Percentiles rank a stretch among this genome's conserved stretches.
phyloP scores from a whole-genome alignment of 2,888 invertebrate genomes.

The Celastrina argiolus region DNA sequence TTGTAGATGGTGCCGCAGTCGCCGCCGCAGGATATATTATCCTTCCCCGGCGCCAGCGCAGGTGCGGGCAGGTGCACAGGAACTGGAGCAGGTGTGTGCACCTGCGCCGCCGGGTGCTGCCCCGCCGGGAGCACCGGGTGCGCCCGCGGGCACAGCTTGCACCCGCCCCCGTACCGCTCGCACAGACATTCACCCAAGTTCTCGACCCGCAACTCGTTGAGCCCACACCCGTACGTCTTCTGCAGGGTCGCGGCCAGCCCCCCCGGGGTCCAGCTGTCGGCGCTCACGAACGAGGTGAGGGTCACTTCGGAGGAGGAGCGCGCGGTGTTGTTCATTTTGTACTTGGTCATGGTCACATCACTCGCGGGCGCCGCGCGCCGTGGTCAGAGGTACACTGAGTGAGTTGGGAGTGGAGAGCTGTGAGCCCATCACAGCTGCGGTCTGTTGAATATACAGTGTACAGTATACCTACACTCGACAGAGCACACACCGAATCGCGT shows the following conservation, averaged over 20 bases:
- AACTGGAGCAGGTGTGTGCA: slow-evolving; percentile 38
- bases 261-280: slow-evolving; percentile 43
- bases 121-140: slow-evolving; percentile 47
- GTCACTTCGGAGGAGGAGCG: slow-evolving; percentile 64
- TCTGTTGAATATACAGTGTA: no score
- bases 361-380: slow-evolving; percentile 1
- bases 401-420: no score
- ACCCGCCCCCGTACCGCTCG: slow-evolving; percentile 68
- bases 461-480: no score
- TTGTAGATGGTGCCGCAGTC: slow-evolving; percentile 50
- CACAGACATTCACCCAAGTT: slow-evolving; percentile 63
- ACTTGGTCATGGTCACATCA: slow-evolving; percentile 66
- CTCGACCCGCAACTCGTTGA: slow-evolving; percentile 64
- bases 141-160: slow-evolving; percentile 63
- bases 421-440: no score
- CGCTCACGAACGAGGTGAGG: slow-evolving; percentile 64
- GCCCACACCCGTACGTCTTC: slow-evolving; percentile 56
- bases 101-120: slow-evolving; percentile 46
- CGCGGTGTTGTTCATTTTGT: slow-evolving; percentile 70
- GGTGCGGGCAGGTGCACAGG: slow-evolving; percentile 37
- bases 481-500: no score
- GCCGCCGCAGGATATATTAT: slow-evolving; percentile 53
- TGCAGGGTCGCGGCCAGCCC: slow-evolving; percentile 53
- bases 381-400: background rate
- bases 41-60: slow-evolving; percentile 45